Percentiles rank a stretch among this genome's conserved stretches.
These are phyloP conservation scores for Gopherus evgoodei DNA, from an alignment of 2,113 vertebrate species.

Conservation along the genomic window DNA sequence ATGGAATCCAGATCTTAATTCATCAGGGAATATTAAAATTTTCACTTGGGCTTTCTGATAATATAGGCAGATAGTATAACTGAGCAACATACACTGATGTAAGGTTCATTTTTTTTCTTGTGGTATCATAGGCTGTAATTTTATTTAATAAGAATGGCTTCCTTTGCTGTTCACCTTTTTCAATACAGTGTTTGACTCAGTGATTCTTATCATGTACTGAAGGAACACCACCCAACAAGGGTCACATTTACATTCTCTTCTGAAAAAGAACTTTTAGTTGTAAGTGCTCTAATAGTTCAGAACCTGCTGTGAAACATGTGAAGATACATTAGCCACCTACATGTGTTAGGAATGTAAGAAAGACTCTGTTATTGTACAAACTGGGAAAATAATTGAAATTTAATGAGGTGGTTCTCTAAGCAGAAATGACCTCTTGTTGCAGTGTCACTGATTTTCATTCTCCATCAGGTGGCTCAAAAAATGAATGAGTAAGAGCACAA, in stretches of 20 bases:
- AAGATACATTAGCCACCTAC: constrained; percentile 79
- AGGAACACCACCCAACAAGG: constrained; percentile 67
- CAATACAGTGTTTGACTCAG: constrained; percentile 25
- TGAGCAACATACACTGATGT: background rate
- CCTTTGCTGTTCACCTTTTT: background rate
- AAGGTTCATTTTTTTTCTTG: constrained; percentile 9
- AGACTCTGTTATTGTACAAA: constrained; percentile 65
- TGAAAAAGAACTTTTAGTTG: constrained; percentile 76
- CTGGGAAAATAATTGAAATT: constrained; percentile 78
- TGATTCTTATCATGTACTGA: constrained; percentile 70
- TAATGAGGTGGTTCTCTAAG: constrained; percentile 72
- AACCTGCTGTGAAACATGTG: constrained; percentile 80
- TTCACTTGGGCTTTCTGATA: background rate
- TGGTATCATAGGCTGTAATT: background rate
- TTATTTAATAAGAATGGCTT: constrained; percentile 12
- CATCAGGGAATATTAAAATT: background rate
- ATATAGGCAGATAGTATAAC: background rate
- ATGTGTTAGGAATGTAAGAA: constrained; percentile 73
- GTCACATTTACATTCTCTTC: constrained; percentile 75
- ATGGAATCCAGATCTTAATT: background rate
- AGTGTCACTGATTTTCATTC: constrained; percentile 71
- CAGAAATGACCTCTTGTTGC: constrained; percentile 70
- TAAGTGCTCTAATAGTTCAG: constrained; percentile 73
- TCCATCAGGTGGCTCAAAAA: constrained; percentile 49
- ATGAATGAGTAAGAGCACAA: constrained; percentile 39